Conservation (phyloP, 2,797 vertebrate species). For the Fistularia tabacaria region DNA sequence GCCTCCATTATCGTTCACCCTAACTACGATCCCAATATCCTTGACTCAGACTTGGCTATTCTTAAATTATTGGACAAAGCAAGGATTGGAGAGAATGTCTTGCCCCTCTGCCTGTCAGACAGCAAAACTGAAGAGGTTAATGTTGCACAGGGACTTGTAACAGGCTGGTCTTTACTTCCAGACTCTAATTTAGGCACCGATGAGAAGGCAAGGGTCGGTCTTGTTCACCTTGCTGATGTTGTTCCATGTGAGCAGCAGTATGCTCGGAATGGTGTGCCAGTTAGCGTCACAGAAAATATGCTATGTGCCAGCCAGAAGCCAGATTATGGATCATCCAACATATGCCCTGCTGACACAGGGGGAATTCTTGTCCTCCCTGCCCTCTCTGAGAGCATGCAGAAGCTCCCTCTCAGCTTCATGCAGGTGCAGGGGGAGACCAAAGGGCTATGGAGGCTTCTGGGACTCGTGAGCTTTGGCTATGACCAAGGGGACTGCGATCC, state of each 20-base stretch:
- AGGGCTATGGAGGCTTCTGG: slow-evolving; percentile 85
- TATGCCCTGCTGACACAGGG: slow-evolving; percentile 93
- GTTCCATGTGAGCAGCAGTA: slow-evolving; percentile 92
- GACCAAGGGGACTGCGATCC: slow-evolving; percentile 87
- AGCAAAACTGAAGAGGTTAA: slow-evolving; percentile 61
- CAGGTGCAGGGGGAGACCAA: slow-evolving; percentile 59
- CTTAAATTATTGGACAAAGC: slow-evolving; percentile 94
- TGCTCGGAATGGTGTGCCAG: slow-evolving; percentile 82
- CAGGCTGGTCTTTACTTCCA: slow-evolving; percentile 86
- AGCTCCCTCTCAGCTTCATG: slow-evolving; percentile 29
- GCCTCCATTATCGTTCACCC: slow-evolving; percentile 86
- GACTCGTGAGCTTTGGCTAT: slow-evolving; percentile 95
- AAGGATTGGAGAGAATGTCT: slow-evolving; percentile 83
- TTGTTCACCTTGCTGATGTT: slow-evolving; percentile 82
- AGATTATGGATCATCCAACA: slow-evolving; percentile 76
- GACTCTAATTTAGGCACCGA: slow-evolving; percentile 72
- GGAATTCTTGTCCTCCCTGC: slow-evolving; percentile 84
- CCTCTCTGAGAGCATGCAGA: slow-evolving; percentile 45
- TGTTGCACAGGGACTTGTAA: slow-evolving; percentile 73
- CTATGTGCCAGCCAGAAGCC: slow-evolving; percentile 85
- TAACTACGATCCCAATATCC: slow-evolving; percentile 90
- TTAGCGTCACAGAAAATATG: slow-evolving; percentile 96
- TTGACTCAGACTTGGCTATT: slow-evolving; percentile 90
- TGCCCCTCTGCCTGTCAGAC: slow-evolving; percentile 87
- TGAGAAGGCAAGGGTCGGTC: slow-evolving; percentile 82